Conservation (phyloP, 1,140 invertebrate genomes). For the Elysia chlorotica region DNA sequence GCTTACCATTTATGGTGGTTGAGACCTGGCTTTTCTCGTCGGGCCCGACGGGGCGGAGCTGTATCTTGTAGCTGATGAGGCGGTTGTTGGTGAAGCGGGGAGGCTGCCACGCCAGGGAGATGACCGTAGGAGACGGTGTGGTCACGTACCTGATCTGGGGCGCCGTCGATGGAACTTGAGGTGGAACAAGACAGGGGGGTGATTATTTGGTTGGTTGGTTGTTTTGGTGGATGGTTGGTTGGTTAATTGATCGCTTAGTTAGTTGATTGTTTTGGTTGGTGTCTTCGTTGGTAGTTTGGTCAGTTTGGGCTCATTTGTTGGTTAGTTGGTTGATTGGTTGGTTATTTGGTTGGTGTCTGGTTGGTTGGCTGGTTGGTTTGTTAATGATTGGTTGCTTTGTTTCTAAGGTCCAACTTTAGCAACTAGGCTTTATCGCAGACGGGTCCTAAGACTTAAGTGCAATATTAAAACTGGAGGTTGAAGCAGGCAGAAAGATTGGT, state of each 20-base stretch:
- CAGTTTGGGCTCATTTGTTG: neutral
- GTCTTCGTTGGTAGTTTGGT: neutral
- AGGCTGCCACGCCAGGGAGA: slow-evolving; percentile 85
- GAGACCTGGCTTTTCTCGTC: slow-evolving; percentile 41
- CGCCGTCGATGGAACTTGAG: slow-evolving; percentile 44
- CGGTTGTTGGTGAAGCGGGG: slow-evolving; percentile 86
- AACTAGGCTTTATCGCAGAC: neutral
- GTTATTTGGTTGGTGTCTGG: too few species aligned
- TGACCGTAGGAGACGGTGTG: slow-evolving; percentile 79
- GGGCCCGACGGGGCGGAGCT: too few species aligned
- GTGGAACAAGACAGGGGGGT: neutral
- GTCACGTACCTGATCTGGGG: slow-evolving; percentile 72
- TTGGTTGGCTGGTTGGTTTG: too few species aligned
- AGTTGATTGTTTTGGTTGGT: neutral
- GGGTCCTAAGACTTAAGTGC: too few species aligned
- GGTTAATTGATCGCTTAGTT: neutral
- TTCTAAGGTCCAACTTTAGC: neutral
- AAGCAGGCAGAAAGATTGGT: too few species aligned
- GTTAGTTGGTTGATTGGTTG: neutral
- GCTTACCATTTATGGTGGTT: too few species aligned
- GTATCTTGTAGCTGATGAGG: slow-evolving; percentile 83
- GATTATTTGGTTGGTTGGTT: neutral
- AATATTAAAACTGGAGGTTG: too few species aligned
- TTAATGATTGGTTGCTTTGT: too few species aligned
- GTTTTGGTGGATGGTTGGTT: too few species aligned